Percentiles rank a stretch among this genome's conserved stretches.
These are phyloP conservation scores for Galbula dea DNA, from an alignment of 2,113 vertebrate genomes.

Conservation along the genomic window DNA sequence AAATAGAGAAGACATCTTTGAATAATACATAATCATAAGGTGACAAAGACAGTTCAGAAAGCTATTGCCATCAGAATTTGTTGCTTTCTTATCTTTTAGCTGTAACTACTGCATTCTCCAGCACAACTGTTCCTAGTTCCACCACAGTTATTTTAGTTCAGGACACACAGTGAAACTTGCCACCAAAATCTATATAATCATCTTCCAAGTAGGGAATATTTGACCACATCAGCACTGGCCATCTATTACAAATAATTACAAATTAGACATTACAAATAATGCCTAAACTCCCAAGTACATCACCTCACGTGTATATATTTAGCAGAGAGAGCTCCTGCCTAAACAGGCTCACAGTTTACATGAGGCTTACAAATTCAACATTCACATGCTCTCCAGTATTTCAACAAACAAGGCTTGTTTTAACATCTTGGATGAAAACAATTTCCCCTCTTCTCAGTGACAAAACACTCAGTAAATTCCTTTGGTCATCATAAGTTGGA, in stretches of 20 bases:
- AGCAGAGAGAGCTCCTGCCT: background rate
- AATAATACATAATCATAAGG: background rate
- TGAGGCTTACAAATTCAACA: background rate
- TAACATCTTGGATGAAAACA: background rate
- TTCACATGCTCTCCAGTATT: background rate
- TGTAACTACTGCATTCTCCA: background rate
- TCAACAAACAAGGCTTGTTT: background rate
- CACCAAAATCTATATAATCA: constrained; percentile 82
- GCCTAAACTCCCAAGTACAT: background rate
- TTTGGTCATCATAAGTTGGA: background rate
- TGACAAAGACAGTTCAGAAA: background rate
- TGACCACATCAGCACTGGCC: background rate
- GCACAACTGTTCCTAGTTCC: background rate
- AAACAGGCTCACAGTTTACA: background rate
- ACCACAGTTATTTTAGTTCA: background rate
- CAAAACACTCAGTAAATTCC: background rate
- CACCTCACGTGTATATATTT: background rate
- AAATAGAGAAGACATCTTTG: background rate
- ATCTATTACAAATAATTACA: background rate
- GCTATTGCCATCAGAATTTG: background rate
- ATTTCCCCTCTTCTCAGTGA: background rate
- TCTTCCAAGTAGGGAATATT: constrained; percentile 65
- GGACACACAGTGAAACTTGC: constrained; percentile 71
- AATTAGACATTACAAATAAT: background rate
- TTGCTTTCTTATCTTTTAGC: background rate